Evolutionary conservation across 2,888 invertebrate genomes (phyloP), one percentile per base, ranked within the genome.

Genomic region (Phragmatobia fuliginosa): DNA sequence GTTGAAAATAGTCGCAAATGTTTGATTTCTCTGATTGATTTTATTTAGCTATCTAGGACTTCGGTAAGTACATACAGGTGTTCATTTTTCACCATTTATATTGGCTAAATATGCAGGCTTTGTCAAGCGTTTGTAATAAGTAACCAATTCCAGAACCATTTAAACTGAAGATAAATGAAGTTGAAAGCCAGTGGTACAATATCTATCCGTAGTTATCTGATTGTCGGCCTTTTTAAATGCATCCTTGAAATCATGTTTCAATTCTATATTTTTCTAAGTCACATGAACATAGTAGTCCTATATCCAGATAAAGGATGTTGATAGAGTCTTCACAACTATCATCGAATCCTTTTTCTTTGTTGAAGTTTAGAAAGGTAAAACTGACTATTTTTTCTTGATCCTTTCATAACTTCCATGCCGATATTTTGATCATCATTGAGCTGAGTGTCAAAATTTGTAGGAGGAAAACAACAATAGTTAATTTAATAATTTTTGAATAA

Each of bases 41-140:
- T 64, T 36, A 65, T 64, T 63, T 45, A 69, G 72, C 68, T 70
- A 6, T 68, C 71, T 72, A 72, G 71, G 68, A 72, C 69, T 0
- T 60, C 66, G 66, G 72, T 70, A 65, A 70, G 70, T 67, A 64
- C 60, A n/a, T 18, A 33, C 49, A 33, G n/a, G 63, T 65, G 36
- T 18, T n/a, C 18, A 18, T 56, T 52, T 33, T 52, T 56, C 28
- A 36, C n/a, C 32, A 7, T 63, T 16, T n/a, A 49, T 33, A 14
- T 32, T 31, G 41, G 2, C 28, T 11, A 21, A 18, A 31, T 31
- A 18, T 62, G 25, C 28, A 8, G 11, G 21, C 28, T 56, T 56
- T 4, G 28, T 56, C 25, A 21, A 21, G n/a, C 49, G 2, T 38
- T 38, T 41, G 7, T 49, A 49, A n/a, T 49, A 10, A n/a, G 49